These are phyloP conservation scores for Acrossocheilus wenchowensis DNA, from an alignment of 2,797 vertebrate species.

Conservation along the genomic window DNA sequence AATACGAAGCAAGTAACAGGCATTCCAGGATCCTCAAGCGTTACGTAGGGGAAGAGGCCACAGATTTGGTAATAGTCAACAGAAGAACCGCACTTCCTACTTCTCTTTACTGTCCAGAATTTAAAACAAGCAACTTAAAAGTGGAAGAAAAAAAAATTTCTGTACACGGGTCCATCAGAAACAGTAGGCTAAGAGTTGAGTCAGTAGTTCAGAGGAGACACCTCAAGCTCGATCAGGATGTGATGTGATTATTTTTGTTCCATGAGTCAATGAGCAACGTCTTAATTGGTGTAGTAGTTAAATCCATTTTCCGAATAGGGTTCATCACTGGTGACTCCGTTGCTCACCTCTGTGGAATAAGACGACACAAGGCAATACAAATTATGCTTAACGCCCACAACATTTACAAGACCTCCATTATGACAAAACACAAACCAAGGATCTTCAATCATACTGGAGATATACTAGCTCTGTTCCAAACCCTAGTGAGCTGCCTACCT, in stretches of 20 bases:
- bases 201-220: constrained; percentile 53
- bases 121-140: constrained; percentile 33
- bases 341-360: constrained; percentile 87
- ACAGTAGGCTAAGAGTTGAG: constrained; percentile 45
- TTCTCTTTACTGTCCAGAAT: constrained; percentile 6
- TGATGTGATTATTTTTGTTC: neutral
- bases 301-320: constrained; percentile 86
- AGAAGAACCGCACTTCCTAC: constrained; percentile 13
- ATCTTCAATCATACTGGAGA: neutral
- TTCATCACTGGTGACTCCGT: constrained; percentile 83
- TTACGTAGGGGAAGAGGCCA: constrained; percentile 61
- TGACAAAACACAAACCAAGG: neutral
- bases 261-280: constrained; percentile 67
- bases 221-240: constrained; percentile 23
- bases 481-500: neutral
- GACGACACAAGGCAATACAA: constrained; percentile 42
- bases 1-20: constrained; percentile 41
- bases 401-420: neutral
- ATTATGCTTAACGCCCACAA: neutral
- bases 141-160: neutral
- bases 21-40: constrained; percentile 60
- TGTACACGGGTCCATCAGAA: constrained; percentile 43
- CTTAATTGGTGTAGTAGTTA: constrained; percentile 81
- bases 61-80: constrained; percentile 57
- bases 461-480: neutral